phyloP scores from a whole-genome alignment of 2,113 vertebrate species.

The Platysternon megacephalum region DNA sequence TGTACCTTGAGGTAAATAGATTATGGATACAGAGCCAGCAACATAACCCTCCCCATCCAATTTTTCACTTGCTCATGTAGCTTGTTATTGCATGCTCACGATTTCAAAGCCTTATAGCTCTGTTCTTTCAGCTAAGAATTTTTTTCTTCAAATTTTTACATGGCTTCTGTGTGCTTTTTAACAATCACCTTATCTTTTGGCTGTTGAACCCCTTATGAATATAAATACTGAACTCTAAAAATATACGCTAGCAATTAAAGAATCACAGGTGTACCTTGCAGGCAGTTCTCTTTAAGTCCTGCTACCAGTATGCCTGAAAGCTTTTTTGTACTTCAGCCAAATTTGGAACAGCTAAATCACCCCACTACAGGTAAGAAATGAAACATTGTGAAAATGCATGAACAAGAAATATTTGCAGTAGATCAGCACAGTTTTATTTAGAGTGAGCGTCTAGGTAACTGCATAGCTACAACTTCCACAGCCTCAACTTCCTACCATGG shows the following conservation, averaged over 20 bases:
- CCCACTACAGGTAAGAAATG: background rate
- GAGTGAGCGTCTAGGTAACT: background rate
- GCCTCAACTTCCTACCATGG: background rate
- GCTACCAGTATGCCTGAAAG: slow-evolving; percentile 40
- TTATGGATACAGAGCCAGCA: background rate
- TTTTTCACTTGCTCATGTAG: background rate
- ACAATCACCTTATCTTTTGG: background rate
- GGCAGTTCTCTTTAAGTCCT: background rate
- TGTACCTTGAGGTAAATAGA: background rate
- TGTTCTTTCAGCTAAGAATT: background rate
- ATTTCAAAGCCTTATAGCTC: background rate
- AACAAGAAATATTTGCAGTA: background rate
- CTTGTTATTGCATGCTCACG: background rate
- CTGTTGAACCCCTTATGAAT: background rate
- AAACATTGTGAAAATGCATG: background rate
- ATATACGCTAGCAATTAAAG: slow-evolving; percentile 30
- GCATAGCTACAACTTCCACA: accelerated
- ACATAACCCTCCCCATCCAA: background rate
- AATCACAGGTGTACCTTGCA: slow-evolving; percentile 47
- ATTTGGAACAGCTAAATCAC: background rate
- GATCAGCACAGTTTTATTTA: slow-evolving; percentile 1
- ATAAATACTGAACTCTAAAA: slow-evolving; percentile 28
- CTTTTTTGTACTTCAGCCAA: slow-evolving; percentile 65
- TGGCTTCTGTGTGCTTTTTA: background rate
- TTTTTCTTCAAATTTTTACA: background rate